Percentiles rank a stretch among this genome's conserved stretches.
phyloP scores from a whole-genome alignment of 2,888 invertebrate species.

The Pterostichus niger region DNA sequence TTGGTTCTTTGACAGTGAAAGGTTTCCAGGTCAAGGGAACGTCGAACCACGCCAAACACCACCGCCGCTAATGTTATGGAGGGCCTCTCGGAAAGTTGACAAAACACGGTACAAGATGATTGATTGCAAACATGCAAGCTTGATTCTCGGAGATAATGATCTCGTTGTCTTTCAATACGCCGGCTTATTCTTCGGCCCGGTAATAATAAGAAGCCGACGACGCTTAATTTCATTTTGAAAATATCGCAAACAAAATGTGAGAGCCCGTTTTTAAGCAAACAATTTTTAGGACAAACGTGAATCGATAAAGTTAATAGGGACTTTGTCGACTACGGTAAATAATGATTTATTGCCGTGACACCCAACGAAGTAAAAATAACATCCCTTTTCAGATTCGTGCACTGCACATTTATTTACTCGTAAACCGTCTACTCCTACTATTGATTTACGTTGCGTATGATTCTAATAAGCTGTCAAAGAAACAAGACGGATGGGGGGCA shows the following conservation, averaged over 20 bases:
- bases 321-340: conserved; percentile 52
- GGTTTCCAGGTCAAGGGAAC: conserved; percentile 60
- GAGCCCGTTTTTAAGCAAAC: conserved; percentile 46
- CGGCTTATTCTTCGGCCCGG: conserved; percentile 8
- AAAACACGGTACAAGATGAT: conserved; percentile 62
- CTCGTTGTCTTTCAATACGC: conserved; percentile 59
- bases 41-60: conserved; percentile 13
- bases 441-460: conserved; percentile 42
- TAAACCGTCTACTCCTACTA: conserved; percentile 10
- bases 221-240: conserved; percentile 47
- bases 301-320: conserved; percentile 60
- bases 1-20: conserved; percentile 47
- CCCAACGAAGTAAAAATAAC: conserved; percentile 56
- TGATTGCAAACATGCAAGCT: conserved; percentile 63
- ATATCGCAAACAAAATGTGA: conserved; percentile 41
- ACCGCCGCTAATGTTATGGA: conserved; percentile 12
- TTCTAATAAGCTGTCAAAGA: conserved; percentile 49
- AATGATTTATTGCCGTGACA: conserved; percentile 63
- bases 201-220: conserved; percentile 16
- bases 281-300: conserved; percentile 56
- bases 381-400: conserved; percentile 55
- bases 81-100: conserved; percentile 61
- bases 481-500: conserved; percentile 36
- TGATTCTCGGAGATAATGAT: conserved; percentile 38
- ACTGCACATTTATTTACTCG: conserved; percentile 42